These are phyloP conservation scores for Torymus texanus DNA, from an alignment of 2,888 invertebrate species.

Conservation along the genomic window DNA sequence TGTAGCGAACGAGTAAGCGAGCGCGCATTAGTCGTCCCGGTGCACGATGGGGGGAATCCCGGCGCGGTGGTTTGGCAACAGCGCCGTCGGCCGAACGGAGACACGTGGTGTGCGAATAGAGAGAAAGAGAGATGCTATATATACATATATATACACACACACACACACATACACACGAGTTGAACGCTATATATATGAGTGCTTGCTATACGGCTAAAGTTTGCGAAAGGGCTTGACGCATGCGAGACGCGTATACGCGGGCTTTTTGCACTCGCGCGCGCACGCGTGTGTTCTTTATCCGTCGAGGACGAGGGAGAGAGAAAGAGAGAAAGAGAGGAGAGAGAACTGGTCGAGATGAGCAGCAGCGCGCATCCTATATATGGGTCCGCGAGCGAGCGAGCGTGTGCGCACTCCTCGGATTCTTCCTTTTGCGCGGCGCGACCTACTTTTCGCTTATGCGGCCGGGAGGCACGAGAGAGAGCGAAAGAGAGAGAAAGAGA, in stretches of 20 bases:
- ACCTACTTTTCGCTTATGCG: constrained; percentile 43
- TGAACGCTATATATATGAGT: background rate
- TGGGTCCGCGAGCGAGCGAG: background rate
- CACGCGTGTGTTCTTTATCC: background rate
- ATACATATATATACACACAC: background rate
- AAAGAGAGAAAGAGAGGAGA: constrained; percentile 15
- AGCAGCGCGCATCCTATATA: background rate
- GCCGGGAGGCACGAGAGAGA: background rate
- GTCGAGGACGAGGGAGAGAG: constrained; percentile 5
- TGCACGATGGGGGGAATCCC: constrained; percentile 34
- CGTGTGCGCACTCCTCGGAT: constrained; percentile 10
- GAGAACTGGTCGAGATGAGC: background rate
- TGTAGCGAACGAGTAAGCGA: background rate
- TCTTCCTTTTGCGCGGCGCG: constrained; percentile 38
- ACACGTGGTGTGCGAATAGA: constrained; percentile 46
- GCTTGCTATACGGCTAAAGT: constrained; percentile 10
- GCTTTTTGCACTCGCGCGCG: background rate
- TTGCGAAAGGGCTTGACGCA: constrained; percentile 42
- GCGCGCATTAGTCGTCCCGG: constrained; percentile 1
- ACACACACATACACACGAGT: background rate
- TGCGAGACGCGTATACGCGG: background rate
- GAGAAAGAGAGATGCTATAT: background rate
- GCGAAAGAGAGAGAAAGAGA: background rate
- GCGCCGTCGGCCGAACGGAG: constrained; percentile 9
- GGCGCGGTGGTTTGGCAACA: constrained; percentile 33